Conservation (phyloP, 2,888 invertebrate species). For the Acleris holmiana region DNA sequence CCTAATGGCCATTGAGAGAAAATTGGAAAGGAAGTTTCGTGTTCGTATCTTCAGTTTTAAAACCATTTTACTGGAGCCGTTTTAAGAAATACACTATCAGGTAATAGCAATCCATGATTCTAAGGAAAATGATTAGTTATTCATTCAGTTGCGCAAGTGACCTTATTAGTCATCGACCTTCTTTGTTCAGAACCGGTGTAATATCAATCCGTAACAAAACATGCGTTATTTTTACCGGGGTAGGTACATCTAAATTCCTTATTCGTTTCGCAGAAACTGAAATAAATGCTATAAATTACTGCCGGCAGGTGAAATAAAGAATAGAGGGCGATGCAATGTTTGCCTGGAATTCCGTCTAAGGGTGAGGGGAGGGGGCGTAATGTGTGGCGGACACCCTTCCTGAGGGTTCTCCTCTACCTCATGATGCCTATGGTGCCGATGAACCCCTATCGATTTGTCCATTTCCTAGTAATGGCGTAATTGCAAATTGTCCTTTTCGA, state of each 20-base stretch:
- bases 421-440: constrained; percentile 79
- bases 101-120: constrained; percentile 37
- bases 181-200: background rate
- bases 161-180: background rate
- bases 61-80: constrained; percentile 58
- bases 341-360: constrained; percentile 70
- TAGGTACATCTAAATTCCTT: constrained; percentile 23
- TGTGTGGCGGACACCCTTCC: constrained; percentile 72
- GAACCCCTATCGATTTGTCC: constrained; percentile 79
- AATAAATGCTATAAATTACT: constrained; percentile 40
- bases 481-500: constrained; percentile 61
- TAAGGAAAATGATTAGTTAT: too few relatives aligned
- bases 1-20: constrained; percentile 83
- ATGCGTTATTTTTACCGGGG: too few relatives aligned
- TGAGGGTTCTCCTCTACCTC: constrained; percentile 69
- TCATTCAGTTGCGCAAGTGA: too few relatives aligned
- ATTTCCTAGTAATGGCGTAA: constrained; percentile 73
- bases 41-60: constrained; percentile 66
- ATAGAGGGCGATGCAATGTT: constrained; percentile 63
- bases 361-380: constrained; percentile 66
- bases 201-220: too few relatives aligned
- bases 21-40: constrained; percentile 82
- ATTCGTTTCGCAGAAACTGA: constrained; percentile 38
- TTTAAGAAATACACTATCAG: constrained; percentile 58
- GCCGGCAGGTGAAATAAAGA: constrained; percentile 67